A percentile compares a stretch with the other conserved stretches of the same genome.
Evolutionary conservation across 2,888 invertebrate species (phyloP).

Genomic region (Macrophya alboannulata): DNA sequence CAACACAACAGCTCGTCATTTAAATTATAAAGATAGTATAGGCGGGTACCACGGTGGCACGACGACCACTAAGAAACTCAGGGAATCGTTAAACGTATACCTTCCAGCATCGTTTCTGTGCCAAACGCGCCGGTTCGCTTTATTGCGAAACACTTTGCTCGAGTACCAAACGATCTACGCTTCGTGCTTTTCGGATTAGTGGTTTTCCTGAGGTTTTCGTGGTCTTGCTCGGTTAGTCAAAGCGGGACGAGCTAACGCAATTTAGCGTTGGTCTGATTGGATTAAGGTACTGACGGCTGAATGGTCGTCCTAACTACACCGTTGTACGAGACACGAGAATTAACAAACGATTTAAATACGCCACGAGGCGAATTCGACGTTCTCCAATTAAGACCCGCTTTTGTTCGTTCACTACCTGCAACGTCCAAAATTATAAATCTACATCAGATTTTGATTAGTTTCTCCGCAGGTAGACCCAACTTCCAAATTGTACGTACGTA

Average conservation of each 20-base stretch:
- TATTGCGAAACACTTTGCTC: constrained; percentile 41
- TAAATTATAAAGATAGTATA: constrained; percentile 71
- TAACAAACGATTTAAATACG: constrained; percentile 39
- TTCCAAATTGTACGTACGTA: neutral
- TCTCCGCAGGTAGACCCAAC: neutral
- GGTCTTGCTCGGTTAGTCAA: constrained; percentile 22
- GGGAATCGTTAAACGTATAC: constrained; percentile 5
- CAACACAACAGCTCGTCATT: constrained; percentile 66
- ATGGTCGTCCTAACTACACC: constrained; percentile 35
- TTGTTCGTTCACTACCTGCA: neutral
- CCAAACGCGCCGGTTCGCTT: constrained; percentile 32
- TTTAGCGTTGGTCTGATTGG: constrained; percentile 25
- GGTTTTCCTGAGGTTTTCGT: constrained; percentile 28
- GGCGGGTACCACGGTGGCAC: neutral
- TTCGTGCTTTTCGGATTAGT: constrained; percentile 34
- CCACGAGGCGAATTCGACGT: constrained; percentile 17
- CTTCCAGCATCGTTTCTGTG: constrained; percentile 19
- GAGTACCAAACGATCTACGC: constrained; percentile 39
- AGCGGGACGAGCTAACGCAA: constrained; percentile 33
- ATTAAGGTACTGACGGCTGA: constrained; percentile 22
- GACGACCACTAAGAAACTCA: constrained; percentile 5
- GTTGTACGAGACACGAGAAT: constrained; percentile 22
- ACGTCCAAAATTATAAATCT: neutral
- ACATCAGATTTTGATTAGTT: neutral
- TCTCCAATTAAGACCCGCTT: neutral